These are phyloP conservation scores for Hylaeus anthracinus DNA, from an alignment of 1,140 invertebrate species.

Conservation along the genomic window DNA sequence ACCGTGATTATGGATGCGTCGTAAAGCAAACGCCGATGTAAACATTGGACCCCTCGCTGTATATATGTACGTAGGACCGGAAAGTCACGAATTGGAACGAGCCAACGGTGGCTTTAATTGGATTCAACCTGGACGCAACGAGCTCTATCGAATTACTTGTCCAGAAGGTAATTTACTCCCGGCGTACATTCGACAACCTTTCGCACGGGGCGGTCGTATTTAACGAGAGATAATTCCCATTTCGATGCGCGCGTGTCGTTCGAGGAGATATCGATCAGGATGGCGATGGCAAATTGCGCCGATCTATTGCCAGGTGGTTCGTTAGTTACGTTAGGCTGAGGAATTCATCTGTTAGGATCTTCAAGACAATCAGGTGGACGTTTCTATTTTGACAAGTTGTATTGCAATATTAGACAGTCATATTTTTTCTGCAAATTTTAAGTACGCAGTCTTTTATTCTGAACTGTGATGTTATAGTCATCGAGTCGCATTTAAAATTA, in stretches of 20 bases:
- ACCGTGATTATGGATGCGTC: conserved; percentile 21
- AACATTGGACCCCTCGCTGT: not conserved
- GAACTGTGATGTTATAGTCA: too few species aligned
- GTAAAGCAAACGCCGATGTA: conserved; percentile 4
- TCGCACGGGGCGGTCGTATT: not conserved
- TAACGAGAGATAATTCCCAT: conserved; percentile 24
- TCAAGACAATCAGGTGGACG: too few species aligned
- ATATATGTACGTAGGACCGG: not conserved
- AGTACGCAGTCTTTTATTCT: too few species aligned
- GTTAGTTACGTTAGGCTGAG: too few species aligned
- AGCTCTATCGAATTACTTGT: conserved; percentile 36
- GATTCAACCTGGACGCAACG: conserved; percentile 20
- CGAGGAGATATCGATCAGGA: conserved; percentile 7
- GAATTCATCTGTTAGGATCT: too few species aligned
- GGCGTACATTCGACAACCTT: conserved; percentile 12
- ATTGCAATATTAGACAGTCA: too few species aligned
- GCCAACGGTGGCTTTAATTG: conserved; percentile 14
- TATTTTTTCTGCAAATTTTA: too few species aligned
- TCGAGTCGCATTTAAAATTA: too few species aligned
- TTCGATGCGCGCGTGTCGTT: not conserved
- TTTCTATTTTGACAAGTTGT: too few species aligned
- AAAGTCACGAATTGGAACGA: not conserved
- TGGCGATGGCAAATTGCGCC: conserved; percentile 9
- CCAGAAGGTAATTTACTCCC: conserved; percentile 9
- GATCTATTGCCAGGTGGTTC: not conserved